These are phyloP conservation scores for Eptesicus fuscus DNA, from an alignment of 2,113 vertebrate genomes.

Conservation along the genomic window DNA sequence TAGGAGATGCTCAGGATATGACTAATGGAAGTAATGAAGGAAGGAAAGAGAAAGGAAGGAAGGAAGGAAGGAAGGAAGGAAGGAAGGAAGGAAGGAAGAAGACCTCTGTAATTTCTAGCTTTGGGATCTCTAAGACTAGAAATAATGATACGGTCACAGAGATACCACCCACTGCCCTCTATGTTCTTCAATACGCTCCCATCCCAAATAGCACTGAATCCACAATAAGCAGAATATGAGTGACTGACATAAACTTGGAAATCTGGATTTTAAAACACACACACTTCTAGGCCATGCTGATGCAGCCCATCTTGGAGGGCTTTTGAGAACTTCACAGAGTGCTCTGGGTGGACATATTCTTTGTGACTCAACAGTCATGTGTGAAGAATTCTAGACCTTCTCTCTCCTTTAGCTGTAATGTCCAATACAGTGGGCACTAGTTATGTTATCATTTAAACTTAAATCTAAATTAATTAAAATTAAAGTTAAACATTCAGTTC, in stretches of 20 bases:
- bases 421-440: neutral
- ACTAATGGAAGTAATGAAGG: neutral
- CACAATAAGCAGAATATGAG: neutral
- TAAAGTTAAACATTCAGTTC: neutral
- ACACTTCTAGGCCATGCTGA: neutral
- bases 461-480: neutral
- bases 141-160: neutral
- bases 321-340: neutral
- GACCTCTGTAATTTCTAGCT: neutral
- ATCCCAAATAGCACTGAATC: neutral
- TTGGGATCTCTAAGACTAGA: neutral
- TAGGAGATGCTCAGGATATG: neutral
- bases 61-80: neutral
- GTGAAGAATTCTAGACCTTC: neutral
- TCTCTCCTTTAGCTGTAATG: neutral
- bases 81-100: neutral
- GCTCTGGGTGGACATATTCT: neutral
- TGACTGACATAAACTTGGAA: neutral
- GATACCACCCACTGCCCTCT: neutral
- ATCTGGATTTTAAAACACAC: neutral
- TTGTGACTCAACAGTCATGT: too few relatives aligned
- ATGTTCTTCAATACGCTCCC: neutral
- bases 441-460: neutral
- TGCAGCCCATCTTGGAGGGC: neutral
- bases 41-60: neutral